Conservation (phyloP, 2,113 vertebrate genomes). For the Leiothrix lutea region DNA sequence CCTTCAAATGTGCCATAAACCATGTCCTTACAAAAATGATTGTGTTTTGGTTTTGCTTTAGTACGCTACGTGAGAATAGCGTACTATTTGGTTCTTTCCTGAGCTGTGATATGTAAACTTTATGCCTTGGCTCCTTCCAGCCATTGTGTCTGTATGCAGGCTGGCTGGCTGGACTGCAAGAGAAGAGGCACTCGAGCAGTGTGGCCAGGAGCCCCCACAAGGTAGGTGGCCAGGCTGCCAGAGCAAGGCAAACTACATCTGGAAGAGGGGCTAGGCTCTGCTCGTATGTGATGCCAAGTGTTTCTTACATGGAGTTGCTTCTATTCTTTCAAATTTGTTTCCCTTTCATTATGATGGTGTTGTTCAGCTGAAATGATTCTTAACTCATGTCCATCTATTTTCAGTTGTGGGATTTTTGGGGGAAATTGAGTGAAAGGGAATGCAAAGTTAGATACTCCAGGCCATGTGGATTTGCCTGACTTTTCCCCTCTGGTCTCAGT, state of each 20-base stretch:
- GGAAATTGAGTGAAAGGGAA: neutral
- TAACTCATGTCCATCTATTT: neutral
- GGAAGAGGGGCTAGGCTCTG: neutral
- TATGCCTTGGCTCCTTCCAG: neutral
- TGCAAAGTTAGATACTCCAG: neutral
- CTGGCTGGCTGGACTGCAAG: neutral
- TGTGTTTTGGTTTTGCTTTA: neutral
- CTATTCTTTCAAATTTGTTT: neutral
- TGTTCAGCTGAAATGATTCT: neutral
- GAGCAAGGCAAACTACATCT: neutral
- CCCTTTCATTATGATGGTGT: neutral
- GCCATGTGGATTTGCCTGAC: neutral
- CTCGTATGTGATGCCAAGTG: accelerated
- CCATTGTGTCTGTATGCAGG: accelerated
- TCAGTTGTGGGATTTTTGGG: neutral
- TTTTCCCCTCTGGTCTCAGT: neutral
- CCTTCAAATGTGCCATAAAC: neutral
- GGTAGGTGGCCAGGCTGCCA: neutral
- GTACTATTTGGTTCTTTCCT: neutral
- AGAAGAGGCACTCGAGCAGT: accelerated
- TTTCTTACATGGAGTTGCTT: neutral
- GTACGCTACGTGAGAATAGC: neutral
- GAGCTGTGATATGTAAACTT: neutral
- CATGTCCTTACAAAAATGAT: neutral
- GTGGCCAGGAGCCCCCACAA: neutral